phyloP scores from a whole-genome alignment of 2,113 vertebrate genomes.

The Apodemus speciosus region DNA sequence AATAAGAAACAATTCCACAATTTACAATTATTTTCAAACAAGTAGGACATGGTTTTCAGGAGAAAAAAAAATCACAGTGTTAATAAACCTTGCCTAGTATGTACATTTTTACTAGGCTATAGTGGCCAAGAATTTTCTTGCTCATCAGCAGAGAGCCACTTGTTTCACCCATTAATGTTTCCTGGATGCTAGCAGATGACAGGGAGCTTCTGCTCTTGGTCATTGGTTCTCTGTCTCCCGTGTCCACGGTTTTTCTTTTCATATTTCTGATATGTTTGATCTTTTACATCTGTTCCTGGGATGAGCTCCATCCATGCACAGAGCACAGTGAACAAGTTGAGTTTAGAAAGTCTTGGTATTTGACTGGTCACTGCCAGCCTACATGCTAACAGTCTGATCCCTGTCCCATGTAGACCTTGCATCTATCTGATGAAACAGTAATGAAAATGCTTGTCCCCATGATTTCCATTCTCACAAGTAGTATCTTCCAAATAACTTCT shows the following conservation, averaged over 20 bases:
- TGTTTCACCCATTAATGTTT: not conserved
- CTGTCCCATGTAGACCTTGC: not conserved
- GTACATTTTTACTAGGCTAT: constrained; percentile 91
- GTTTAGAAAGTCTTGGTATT: not conserved
- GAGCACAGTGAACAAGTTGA: too few relatives aligned
- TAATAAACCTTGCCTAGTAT: constrained; percentile 92
- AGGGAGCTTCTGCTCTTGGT: too few relatives aligned
- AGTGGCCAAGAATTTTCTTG: constrained; percentile 90
- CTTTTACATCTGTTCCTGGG: not conserved
- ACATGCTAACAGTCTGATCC: not conserved
- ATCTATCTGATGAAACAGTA: not conserved
- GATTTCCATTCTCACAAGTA: not conserved
- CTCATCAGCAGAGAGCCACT: not conserved
- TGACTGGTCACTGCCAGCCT: not conserved
- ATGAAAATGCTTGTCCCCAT: not conserved
- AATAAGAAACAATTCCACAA: constrained; percentile 94
- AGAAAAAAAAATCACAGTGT: constrained; percentile 94
- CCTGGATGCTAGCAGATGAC: not conserved
- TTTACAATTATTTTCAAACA: constrained; percentile 98
- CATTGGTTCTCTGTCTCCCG: not conserved
- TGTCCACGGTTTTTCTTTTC: too few relatives aligned
- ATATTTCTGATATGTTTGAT: not conserved
- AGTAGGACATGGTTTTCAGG: constrained; percentile 93
- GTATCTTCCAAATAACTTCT: not conserved
- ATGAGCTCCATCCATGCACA: not conserved